Evolutionary conservation across 2,113 vertebrate genomes (phyloP), one percentile per base, ranked within the genome.

Genomic region (Dipodomys stephensi): DNA sequence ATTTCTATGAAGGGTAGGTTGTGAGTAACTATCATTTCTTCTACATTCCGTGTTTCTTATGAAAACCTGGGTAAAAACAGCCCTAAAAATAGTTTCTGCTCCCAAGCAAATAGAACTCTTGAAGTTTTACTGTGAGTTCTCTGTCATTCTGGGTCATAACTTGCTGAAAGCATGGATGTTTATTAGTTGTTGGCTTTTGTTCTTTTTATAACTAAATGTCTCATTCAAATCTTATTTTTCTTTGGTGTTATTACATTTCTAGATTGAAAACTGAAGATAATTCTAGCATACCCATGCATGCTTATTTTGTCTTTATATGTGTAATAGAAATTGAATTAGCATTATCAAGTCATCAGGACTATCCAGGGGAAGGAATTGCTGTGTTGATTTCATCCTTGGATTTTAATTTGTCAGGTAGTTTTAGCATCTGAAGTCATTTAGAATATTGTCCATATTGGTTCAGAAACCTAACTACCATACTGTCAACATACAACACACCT

Each of bases 351-450:
- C 23, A 94, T 22, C 78, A 46, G 35, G 74, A 83, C 7, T 88
- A 49, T 87, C 15, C 85, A 78, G n/a, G 72, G 49, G 91, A 69
- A 91, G 10, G 10, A 87, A 87, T 93, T 5, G 64, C 7, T 65
- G 30, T 82, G 30, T 23, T 86, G 22, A 44, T 60, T 73, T 76
- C 10, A 39, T 79, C 22, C 15, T 96, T 30, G 20, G 10, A n/a
- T 93, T 90, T 93, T 44, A 90, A 72, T 11, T 95, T 96, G 15
- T 46, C 35, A 82, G 62, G 46, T 91, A 83, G 32, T 60, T 94
- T 83, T 73, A 85, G 13, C 15, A 30, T n/a, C 28, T 77, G 39
- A 84, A 83, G 10, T 95, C 90, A 78, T 49, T 15, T 80, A 30
- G 49, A 83, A 68, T 15, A 15, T 27, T 67, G 22, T 12, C 15